phyloP scores from a whole-genome alignment of 2,113 vertebrate genomes.

The Clarias batrachus region DNA sequence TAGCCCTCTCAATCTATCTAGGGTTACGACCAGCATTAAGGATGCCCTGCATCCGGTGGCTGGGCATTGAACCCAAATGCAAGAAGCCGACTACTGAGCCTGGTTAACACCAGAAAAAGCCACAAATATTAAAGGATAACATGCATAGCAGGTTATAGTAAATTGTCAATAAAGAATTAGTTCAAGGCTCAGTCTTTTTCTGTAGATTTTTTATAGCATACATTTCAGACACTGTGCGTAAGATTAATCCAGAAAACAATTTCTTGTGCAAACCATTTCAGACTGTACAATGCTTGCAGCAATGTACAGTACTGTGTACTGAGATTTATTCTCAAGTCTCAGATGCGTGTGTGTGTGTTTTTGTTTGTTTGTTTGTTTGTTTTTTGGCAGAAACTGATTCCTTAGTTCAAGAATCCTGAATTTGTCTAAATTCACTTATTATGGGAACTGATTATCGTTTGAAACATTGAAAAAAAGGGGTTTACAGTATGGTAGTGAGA shows the following conservation, averaged over 20 bases:
- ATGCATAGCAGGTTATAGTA: neutral
- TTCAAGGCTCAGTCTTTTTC: neutral
- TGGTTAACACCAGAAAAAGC: neutral
- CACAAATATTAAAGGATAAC: neutral
- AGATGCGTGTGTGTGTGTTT: neutral
- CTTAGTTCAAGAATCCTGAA: neutral
- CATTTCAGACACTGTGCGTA: neutral
- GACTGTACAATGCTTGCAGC: slow-evolving; percentile 1
- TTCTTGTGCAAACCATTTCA: neutral
- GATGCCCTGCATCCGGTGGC: too few species aligned
- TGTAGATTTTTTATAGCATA: neutral
- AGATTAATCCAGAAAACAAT: neutral
- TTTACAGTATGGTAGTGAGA: too few species aligned
- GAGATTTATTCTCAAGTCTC: neutral
- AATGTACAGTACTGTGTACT: neutral
- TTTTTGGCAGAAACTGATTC: neutral
- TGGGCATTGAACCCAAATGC: too few species aligned
- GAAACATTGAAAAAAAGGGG: too few species aligned
- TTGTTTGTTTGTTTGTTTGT: too few species aligned
- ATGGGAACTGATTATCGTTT: too few species aligned
- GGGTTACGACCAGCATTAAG: too few species aligned
- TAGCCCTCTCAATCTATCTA: too few species aligned
- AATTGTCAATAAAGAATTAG: neutral
- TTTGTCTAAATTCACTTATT: neutral
- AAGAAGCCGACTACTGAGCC: too few species aligned